Evolutionary conservation across 1,140 invertebrate species (phyloP).

Genomic region (Drosophila triauraria): DNA sequence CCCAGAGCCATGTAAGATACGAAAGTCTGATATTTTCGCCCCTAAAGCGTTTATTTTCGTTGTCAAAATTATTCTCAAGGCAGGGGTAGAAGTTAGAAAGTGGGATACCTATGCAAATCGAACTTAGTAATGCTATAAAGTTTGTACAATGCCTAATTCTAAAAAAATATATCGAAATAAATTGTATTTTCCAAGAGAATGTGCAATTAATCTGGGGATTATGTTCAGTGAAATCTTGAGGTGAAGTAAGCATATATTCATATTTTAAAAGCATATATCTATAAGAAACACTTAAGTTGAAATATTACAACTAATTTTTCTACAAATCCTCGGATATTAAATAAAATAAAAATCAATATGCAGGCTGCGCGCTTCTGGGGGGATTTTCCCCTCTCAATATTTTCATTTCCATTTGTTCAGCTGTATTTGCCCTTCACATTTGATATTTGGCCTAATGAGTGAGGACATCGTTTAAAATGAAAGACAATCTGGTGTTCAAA

Average conservation of each 20-base stretch:
- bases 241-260: neutral
- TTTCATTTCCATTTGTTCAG: constrained; percentile 36
- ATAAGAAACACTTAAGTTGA: too few species aligned
- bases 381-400: constrained; percentile 10
- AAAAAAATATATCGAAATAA: neutral
- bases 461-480: constrained; percentile 56
- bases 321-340: too few species aligned
- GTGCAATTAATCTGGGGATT: neutral
- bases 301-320: too few species aligned
- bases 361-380: neutral
- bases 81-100: neutral
- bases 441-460: constrained; percentile 39
- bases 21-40: constrained; percentile 17
- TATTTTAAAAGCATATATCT: neutral
- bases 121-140: too few species aligned
- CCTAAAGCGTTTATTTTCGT: constrained; percentile 10
- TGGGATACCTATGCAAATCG: neutral
- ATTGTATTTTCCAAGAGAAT: neutral
- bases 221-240: neutral
- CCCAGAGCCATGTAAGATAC: constrained; percentile 8
- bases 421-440: constrained; percentile 62
- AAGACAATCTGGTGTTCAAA: constrained; percentile 50
- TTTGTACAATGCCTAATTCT: too few species aligned
- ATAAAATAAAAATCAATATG: neutral
- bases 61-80: constrained; percentile 12